Percentiles rank a stretch among this genome's conserved stretches.
phyloP scores from a whole-genome alignment of 2,113 vertebrate genomes.

The Myotis davidii region DNA sequence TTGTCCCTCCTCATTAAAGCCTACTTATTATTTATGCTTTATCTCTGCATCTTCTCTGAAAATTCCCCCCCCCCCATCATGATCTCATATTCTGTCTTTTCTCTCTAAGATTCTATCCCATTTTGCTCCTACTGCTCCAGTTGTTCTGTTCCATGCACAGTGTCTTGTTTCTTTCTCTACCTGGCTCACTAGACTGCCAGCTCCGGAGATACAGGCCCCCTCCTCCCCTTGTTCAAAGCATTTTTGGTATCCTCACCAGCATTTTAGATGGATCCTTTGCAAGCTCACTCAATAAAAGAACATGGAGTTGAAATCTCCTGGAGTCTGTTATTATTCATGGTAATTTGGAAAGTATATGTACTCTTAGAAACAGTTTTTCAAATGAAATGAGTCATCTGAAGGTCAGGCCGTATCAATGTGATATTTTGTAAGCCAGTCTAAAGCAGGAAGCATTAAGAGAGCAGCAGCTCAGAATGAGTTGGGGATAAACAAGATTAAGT shows the following conservation, averaged over 20 bases:
- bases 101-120: neutral
- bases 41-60: neutral
- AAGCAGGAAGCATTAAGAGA: constrained; percentile 8
- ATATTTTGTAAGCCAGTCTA: neutral
- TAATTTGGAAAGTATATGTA: neutral
- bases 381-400: constrained; percentile 2
- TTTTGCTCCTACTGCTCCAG: neutral
- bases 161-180: neutral
- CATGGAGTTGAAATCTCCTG: neutral
- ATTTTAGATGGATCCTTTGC: neutral
- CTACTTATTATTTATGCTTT: neutral
- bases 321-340: neutral
- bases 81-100: neutral
- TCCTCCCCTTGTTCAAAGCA: neutral
- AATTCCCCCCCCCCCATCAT: no score
- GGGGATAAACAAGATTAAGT: constrained; percentile 29
- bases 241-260: neutral
- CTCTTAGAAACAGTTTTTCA: neutral
- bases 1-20: neutral
- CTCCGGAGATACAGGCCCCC: neutral
- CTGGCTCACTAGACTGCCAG: neutral
- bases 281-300: neutral
- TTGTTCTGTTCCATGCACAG: neutral
- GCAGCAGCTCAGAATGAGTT: neutral
- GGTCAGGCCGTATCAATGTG: neutral